A percentile compares a stretch with the other conserved stretches of the same genome.
phyloP scores from a whole-genome alignment of 2,113 vertebrate genomes.

The Gnathonemus longibarbis region DNA sequence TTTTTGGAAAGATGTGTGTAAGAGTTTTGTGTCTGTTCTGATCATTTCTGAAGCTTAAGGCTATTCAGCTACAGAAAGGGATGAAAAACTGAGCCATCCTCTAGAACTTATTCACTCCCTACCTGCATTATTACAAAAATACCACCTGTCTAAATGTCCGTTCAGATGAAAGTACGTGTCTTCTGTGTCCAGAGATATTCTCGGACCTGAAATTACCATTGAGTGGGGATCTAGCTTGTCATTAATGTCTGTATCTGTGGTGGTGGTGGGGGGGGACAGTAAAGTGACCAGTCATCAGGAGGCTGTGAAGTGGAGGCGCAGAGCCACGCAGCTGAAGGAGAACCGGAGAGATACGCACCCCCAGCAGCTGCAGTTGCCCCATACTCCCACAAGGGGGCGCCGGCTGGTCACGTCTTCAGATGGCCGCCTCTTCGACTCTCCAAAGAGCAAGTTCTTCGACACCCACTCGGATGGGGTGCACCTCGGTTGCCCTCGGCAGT shows the following conservation, averaged over 20 bases:
- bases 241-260: neutral
- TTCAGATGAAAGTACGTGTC: neutral
- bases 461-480: slow-evolving; percentile 21
- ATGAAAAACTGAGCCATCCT: neutral
- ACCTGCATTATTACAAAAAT: neutral
- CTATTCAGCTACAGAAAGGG: neutral
- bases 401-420: neutral
- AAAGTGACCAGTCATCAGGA: slow-evolving; percentile 51
- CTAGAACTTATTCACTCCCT: neutral
- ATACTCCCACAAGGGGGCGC: slow-evolving; percentile 47
- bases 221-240: neutral
- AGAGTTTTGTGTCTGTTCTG: neutral
- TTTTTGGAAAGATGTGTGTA: neutral
- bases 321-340: slow-evolving; percentile 53
- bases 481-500: slow-evolving; percentile 44
- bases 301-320: slow-evolving; percentile 53
- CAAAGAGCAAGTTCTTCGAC: slow-evolving; percentile 58
- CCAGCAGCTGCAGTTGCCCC: slow-evolving; percentile 26
- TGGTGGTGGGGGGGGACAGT: slow-evolving; percentile 32
- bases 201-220: neutral
- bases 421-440: slow-evolving; percentile 32
- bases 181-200: neutral
- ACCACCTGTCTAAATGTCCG: neutral
- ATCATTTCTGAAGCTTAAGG: neutral
- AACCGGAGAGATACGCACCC: slow-evolving; percentile 32